Evolutionary conservation across 2,888 invertebrate genomes (phyloP).

Genomic region (Laspeyria flexula): DNA sequence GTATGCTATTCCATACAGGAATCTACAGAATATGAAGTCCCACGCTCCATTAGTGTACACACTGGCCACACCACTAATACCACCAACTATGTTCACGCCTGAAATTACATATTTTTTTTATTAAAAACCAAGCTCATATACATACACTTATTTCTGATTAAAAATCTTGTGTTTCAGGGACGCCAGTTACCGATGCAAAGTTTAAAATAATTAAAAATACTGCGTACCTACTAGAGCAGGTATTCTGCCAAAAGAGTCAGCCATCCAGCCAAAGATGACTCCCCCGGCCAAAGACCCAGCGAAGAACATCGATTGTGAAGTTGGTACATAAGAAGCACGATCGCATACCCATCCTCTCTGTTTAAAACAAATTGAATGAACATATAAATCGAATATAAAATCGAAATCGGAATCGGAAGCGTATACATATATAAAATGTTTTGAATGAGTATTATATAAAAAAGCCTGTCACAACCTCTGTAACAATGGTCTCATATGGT

Average conservation of each 20-base stretch:
- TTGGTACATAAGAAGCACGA: constrained; percentile 58
- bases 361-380: neutral
- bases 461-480: no score
- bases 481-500: constrained; percentile 70
- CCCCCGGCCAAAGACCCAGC: constrained; percentile 70
- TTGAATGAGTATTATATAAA: no score
- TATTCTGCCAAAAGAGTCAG: constrained; percentile 70
- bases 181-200: no score
- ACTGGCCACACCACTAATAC: neutral
- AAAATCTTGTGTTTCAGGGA: no score
- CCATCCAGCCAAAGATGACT: constrained; percentile 70
- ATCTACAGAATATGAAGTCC: neutral
- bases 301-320: constrained; percentile 70
- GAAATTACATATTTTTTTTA: neutral
- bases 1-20: neutral
- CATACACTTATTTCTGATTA: no score
- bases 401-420: no score
- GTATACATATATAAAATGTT: no score
- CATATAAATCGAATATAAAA: no score
- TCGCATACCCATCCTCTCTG: constrained; percentile 77
- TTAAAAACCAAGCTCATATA: no score
- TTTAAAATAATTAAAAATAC: no score
- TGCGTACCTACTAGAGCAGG: constrained; percentile 68
- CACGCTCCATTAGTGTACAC: neutral
- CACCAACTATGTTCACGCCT: neutral